Evolutionary conservation across 1,140 invertebrate genomes (phyloP), one percentile per base, ranked within the genome.

Genomic region (Meteorus sp.): DNA sequence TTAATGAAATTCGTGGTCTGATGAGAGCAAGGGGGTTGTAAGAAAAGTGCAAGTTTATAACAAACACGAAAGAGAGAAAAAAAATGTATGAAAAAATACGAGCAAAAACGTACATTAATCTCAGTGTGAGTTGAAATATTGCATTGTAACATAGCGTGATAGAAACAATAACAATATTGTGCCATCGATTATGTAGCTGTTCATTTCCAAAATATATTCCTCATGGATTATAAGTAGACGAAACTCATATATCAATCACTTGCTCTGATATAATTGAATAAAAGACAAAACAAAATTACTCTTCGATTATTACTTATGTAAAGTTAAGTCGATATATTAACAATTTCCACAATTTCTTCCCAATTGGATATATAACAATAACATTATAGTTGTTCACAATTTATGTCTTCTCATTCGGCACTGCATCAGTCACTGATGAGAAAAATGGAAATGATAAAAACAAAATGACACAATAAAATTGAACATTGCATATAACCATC

Each of bases 61-160:
- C n/a, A n/a, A n/a, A n/a, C n/a, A n/a, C n/a, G n/a, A n/a, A n/a
- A n/a, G n/a, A n/a, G n/a, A 29, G 15, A 27, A 45, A n/a, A 9
- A 20, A n/a, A 50, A 20, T 37, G 50, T n/a, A 37, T 37, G 15
- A 25, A 39, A 50, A 57, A 48, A 61, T 54, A 58, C 8, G 22
- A 65, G 64, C 44, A 60, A 41, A 41, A 63, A 58, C 45, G 25
- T 31, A 52, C 22, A 57, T 51, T 43, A 58, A 45, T 62, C 64
- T 72, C 59, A 58, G 39, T 56, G 59, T 71, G 66, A 70, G 62
- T 69, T 64, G 64, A 54, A 55, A 43, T 22, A 67, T 57, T 53
- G 69, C 68, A 72, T 69, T 74, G 70, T 75, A 74, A 71, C 66
- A 70, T 73, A 73, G 69, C 69, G 65, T 63, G 45, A 66, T 70